A percentile compares a stretch with the other conserved stretches of the same genome.
Conservation (phyloP, 2,888 invertebrate species). For the Mimachlamys varia region DNA sequence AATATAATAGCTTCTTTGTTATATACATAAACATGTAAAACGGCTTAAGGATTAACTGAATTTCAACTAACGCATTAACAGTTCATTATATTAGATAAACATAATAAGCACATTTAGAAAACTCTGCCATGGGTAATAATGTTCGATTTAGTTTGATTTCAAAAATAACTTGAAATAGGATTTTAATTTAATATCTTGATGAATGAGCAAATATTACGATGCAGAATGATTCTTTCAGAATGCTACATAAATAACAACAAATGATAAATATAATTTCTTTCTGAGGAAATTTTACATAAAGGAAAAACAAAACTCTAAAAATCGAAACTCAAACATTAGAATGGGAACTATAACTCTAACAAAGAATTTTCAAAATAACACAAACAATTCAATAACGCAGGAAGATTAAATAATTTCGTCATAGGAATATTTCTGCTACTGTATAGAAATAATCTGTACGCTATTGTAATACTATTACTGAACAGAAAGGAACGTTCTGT, state of each 20-base stretch:
- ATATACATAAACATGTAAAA: no score
- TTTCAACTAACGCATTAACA: no score
- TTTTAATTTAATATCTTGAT: neutral
- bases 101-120: no score
- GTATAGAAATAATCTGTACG: neutral
- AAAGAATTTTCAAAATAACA: neutral
- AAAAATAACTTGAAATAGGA: neutral
- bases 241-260: neutral
- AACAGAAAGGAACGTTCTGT: neutral
- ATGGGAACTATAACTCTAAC: neutral
- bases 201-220: neutral
- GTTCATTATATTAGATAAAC: no score
- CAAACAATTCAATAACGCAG: neutral
- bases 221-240: neutral
- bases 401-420: neutral
- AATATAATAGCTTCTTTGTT: no score
- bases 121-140: no score
- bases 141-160: no score
- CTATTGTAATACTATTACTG: neutral
- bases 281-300: neutral
- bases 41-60: no score
- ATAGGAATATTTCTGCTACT: neutral
- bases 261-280: neutral
- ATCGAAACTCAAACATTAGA: neutral
- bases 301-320: neutral